phyloP scores from a whole-genome alignment of 2,797 vertebrate genomes.

The Megaceryle alcyon region DNA sequence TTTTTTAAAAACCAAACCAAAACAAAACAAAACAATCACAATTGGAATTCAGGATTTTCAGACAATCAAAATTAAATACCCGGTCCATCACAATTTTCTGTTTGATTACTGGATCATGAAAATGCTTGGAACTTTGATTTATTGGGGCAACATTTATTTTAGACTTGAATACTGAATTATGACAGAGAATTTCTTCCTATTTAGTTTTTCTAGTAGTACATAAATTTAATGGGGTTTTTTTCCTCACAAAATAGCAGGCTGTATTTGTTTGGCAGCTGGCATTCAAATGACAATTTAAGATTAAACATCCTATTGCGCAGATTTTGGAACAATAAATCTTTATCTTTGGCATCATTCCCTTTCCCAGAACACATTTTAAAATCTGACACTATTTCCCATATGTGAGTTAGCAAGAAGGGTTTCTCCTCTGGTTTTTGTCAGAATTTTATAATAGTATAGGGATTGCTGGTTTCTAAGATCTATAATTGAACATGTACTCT shows the following conservation, averaged over 20 bases:
- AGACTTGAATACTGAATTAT: background rate
- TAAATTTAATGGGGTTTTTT: rapidly evolving
- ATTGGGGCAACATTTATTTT: background rate
- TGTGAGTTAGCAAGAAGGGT: background rate
- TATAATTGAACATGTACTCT: background rate
- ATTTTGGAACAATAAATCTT: background rate
- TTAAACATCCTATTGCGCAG: background rate
- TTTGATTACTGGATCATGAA: background rate
- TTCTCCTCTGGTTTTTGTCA: background rate
- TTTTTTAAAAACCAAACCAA: too few species aligned
- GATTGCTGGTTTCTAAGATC: background rate
- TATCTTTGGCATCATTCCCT: background rate
- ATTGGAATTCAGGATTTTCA: background rate
- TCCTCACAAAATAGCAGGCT: background rate
- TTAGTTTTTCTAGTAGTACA: background rate
- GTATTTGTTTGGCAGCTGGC: background rate
- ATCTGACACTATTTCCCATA: rapidly evolving
- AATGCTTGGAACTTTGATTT: background rate
- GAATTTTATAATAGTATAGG: background rate
- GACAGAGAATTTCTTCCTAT: background rate
- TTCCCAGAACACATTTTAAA: background rate
- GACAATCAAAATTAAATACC: background rate
- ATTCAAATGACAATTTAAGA: background rate
- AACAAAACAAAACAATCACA: background rate
- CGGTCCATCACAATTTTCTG: background rate